Base-by-base conservation (phyloP, 2,113 vertebrate species). In the Limanda limanda region DNA sequence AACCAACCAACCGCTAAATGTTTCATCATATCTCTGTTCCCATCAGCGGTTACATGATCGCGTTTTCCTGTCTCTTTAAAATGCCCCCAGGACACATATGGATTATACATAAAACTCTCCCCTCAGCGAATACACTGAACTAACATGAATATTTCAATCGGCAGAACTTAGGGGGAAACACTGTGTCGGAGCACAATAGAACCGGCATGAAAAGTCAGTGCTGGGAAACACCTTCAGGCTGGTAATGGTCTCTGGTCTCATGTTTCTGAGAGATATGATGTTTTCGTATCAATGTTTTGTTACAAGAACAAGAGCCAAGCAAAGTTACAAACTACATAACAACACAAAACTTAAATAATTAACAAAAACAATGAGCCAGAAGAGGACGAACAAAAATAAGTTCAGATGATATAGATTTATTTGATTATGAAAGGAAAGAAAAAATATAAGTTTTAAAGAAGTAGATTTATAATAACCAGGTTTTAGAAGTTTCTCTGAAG, bases 141-240 rank as follows among this genome's bases (percentile, higher is more conserved):
- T 24, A 56, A 56, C 82, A 90, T 90, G 59, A 90, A 90, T 90
- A 90, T 90, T 86, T 90, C 68, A 90, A 72, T 83, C 74, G 55
- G 70, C 71, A 73, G 82, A 84, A 85, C 89, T 90, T 85, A 75
- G 25, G 31, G 21, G 59, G 40, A 21, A 66, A 78, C 67, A 54
- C 63, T 47, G 71, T 9, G 24, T 52, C 31, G 14, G 21, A 65
- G 5, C 23, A 35, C 74, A 48, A 63, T 25, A 23, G 45, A 61
- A 27, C 52, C 12, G 8, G 72, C 42, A 52, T 69, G 81, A 87
- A 75, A 79, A 47, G 45, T 11, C 60, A 80, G 35, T 24, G 3
- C 18, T 61, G 62, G 58, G 40, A 80, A 71, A 70, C 68, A 74
- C 66, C 71, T 74, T 18, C 57, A 55, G 72, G 69, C n/a, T 45